phyloP scores from a whole-genome alignment of 1,140 invertebrate species.

The Drosophila lacteicornis region DNA sequence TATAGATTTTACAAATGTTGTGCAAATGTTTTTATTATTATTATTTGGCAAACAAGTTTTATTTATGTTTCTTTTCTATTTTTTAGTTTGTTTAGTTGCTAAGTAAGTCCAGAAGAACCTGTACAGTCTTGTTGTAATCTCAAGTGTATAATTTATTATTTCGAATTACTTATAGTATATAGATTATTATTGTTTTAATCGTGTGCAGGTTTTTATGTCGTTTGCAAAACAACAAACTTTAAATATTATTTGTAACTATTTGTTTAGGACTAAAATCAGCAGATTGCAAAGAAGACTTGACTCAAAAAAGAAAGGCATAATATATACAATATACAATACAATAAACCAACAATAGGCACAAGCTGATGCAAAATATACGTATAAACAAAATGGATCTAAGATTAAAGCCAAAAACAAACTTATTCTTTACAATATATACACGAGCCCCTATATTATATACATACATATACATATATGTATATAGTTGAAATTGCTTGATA shows the following conservation, averaged over 20 bases:
- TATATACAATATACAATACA: constrained; percentile 44
- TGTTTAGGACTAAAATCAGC: constrained; percentile 16
- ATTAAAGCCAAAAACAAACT: constrained; percentile 79
- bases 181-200: constrained; percentile 69
- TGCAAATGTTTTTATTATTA: constrained; percentile 63
- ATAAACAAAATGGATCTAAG: constrained; percentile 76
- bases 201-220: constrained; percentile 76
- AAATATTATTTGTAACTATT: constrained; percentile 52
- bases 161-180: constrained; percentile 48
- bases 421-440: constrained; percentile 64
- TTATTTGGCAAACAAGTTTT: constrained; percentile 50
- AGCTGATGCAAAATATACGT: constrained; percentile 61
- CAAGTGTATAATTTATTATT: constrained; percentile 80
- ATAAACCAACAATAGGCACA: constrained; percentile 43
- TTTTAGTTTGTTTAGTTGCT: constrained; percentile 64
- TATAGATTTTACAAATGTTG: constrained; percentile 50
- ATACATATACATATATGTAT: constrained; percentile 34
- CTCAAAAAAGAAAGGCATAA: constrained; percentile 22
- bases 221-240: constrained; percentile 76
- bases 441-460: constrained; percentile 29
- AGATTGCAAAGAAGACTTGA: constrained; percentile 54
- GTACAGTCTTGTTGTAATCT: constrained; percentile 83
- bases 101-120: constrained; percentile 33
- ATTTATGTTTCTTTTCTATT: constrained; percentile 52
- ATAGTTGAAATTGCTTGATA: constrained; percentile 82